Evolutionary conservation across 2,113 vertebrate genomes (phyloP), one percentile per base, ranked within the genome.

Genomic region (Hystrix cristata): DNA sequence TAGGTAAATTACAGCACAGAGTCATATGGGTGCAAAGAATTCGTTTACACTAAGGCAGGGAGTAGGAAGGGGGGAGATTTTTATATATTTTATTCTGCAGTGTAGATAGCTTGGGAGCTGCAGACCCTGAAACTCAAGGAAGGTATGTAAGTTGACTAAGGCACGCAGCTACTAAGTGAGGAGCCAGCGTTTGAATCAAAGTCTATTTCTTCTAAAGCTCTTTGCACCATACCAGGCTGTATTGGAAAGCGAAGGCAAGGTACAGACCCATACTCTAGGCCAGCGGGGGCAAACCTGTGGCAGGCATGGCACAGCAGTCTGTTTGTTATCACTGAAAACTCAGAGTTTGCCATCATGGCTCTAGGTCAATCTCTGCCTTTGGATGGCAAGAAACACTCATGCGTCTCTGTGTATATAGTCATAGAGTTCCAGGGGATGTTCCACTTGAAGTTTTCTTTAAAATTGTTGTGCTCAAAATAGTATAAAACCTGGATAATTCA

Each of bases 91-190:
- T 29, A 53, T 16, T 84, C 19, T 95, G 51, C 2, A 0, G 1
- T 38, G 21, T 16, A 59, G 18, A 23, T 29, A 27, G 21, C 34
- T 76, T 74, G 72, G 53, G 6, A 29, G 15, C 25, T 18, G 81
- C 87, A 60, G 19, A 31, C 29, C 7, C 67, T 13, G 27, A 59
- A 69, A 3, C 46, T 94, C 21, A 11, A 25, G n/a, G 57, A 89
- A 11, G 0, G 12, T 3, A 34, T 21, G 1, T 6, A 21, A 51
- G 4, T 60, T 93, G 69, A 84, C 7, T 4, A 81, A 89, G 31
- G 31, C 38, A 19, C 31, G 0, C 0, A 23, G 29, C n/a, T 72
- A 3, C 67, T 38, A 14, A 18, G 2, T 38, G 19, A 18, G 18
- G 29, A 83, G 19, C 12, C 29, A 57, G 43, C 19, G 6, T 19